Conservation (phyloP, 2,113 vertebrate species). For the Verasper variegatus region DNA sequence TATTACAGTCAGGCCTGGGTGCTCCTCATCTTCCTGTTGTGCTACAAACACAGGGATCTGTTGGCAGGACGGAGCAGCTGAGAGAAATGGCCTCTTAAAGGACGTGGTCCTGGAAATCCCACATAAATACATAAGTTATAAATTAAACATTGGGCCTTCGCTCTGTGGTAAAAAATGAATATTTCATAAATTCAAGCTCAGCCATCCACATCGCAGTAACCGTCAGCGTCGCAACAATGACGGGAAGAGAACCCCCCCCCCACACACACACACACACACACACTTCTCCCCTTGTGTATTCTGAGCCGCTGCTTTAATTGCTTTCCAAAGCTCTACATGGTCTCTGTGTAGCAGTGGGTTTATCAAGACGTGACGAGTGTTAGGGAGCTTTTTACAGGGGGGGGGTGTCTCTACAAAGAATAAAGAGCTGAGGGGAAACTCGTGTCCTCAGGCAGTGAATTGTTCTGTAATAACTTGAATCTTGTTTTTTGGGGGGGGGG, state of each 20-base stretch:
- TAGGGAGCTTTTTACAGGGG: conserved; percentile 29
- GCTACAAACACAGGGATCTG: too few species aligned
- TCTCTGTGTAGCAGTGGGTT: conserved; percentile 39
- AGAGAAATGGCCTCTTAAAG: background rate
- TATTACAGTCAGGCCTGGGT: background rate
- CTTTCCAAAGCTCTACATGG: conserved; percentile 66
- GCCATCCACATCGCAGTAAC: conserved; percentile 43
- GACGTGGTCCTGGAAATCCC: background rate
- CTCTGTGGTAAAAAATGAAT: conserved; percentile 68
- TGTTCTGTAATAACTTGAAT: conserved; percentile 1
- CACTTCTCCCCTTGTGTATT: conserved; percentile 23
- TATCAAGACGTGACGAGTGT: conserved; percentile 30
- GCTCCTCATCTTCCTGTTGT: background rate
- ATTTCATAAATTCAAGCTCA: conserved; percentile 74
- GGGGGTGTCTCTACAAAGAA: background rate
- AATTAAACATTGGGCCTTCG: conserved; percentile 58
- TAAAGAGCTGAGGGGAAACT: conserved; percentile 8
- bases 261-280: too few species aligned
- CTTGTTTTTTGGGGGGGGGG: background rate
- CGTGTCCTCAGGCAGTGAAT: background rate
- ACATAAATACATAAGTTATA: conserved; percentile 68
- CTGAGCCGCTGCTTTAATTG: conserved; percentile 64
- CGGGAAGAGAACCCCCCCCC: conserved; percentile 2
- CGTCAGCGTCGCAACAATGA: conserved; percentile 59
- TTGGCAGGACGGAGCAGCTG: too few species aligned